Evolutionary conservation across 1,140 invertebrate genomes (phyloP), one percentile per base, ranked within the genome.

Genomic region (Heterodera schachtii): DNA sequence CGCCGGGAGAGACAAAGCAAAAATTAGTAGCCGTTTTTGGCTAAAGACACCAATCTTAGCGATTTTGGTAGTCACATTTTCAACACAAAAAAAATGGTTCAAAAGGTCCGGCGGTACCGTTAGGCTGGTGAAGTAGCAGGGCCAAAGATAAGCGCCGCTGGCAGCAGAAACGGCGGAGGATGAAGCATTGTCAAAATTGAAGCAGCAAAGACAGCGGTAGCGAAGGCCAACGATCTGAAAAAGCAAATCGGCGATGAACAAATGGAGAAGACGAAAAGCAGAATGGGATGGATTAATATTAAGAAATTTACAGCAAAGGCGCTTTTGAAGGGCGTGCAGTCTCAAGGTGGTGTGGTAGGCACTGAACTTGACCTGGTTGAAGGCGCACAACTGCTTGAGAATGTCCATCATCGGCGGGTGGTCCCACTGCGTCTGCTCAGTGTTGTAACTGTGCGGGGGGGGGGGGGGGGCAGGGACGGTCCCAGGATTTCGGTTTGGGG

Each of bases 171-270:
- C n/a, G n/a, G n/a, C n/a, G n/a, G n/a, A n/a, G n/a, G n/a, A n/a
- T n/a, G n/a, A n/a, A n/a, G n/a, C n/a, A n/a, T n/a, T 96, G 92
- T 99, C 97, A 91, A 98, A 98, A 91, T 98, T 99, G 92, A 99
- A 98, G 91, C 97, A 99, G 90, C 97, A 97, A 85, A 99, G 92
- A 91, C 98, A 99, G 44, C 96, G 94, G 91, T 98, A 98, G 93
- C 95, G 94, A 89, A 98, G 94, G 60, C 96, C 97, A 82, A 96
- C 92, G 84, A 99, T 98, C 76, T 78, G 46, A 78, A 52, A 9
- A 78, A 78, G 52, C 13, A 78, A 71, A 31, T 46, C n/a, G 19
- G n/a, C 3, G 8, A 64, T 21, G 5, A 57, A 52, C 49, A 75
- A 9, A 13, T 16, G 9, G 47, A 49, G 9, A 49, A 16, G 57